Conservation (phyloP, 2,113 vertebrate genomes). For the Struthidea cinerea region DNA sequence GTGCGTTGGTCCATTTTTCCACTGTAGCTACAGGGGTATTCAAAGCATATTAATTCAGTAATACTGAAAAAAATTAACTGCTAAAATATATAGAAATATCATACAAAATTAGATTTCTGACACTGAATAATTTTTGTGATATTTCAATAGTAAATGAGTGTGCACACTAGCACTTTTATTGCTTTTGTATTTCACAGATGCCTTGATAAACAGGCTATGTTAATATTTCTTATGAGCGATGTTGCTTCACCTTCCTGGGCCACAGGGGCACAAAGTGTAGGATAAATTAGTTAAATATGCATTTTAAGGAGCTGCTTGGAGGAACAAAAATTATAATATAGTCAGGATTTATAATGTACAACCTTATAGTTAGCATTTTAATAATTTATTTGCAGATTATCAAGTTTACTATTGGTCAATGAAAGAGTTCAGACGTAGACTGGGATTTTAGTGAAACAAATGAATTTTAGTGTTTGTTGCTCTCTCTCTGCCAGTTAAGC, state of each 20-base stretch:
- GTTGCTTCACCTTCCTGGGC: conserved; percentile 65
- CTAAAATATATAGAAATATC: conserved; percentile 78
- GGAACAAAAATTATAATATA: conserved; percentile 34
- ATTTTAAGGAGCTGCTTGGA: conserved; percentile 55
- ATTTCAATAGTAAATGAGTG: conserved; percentile 74
- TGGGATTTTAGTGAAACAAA: not conserved
- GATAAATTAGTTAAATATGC: conserved; percentile 66
- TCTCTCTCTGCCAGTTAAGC: not conserved
- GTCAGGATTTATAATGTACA: conserved; percentile 40
- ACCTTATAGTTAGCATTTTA: conserved; percentile 43
- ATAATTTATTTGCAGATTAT: conserved; percentile 62
- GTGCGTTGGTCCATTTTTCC: conserved; percentile 77
- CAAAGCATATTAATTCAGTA: conserved; percentile 79
- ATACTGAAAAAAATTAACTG: conserved; percentile 73
- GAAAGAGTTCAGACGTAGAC: not conserved
- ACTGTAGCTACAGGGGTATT: conserved; percentile 81
- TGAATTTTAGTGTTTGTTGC: not conserved
- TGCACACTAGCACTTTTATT: conserved; percentile 67
- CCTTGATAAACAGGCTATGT: conserved; percentile 75
- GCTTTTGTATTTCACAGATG: conserved; percentile 71
- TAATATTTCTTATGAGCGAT: conserved; percentile 76
- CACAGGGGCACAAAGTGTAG: conserved; percentile 63
- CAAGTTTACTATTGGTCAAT: conserved; percentile 20
- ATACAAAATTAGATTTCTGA: conserved; percentile 82
- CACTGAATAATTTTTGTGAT: conserved; percentile 82